Evolutionary conservation across 1,140 invertebrate species (phyloP).

Genomic region (Drosophila grimshawi): DNA sequence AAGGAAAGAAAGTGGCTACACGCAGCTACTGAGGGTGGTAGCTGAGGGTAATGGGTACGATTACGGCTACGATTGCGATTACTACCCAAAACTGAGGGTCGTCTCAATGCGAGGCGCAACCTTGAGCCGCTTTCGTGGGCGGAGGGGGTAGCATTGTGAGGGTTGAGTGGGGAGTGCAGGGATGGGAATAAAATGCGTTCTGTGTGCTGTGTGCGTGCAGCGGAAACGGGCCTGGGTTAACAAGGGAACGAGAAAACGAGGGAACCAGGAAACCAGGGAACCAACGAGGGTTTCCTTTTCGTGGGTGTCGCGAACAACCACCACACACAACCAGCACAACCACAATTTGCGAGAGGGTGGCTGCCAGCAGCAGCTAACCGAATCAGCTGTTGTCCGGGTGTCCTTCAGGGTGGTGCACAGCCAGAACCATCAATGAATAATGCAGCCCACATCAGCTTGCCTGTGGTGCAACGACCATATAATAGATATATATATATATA

Average conservation of each 20-base stretch:
- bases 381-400: conserved; percentile 19
- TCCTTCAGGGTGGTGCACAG: not conserved
- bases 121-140: conserved; percentile 10
- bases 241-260: not conserved
- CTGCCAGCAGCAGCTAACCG: not conserved
- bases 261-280: too few relatives aligned
- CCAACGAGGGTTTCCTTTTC: not conserved
- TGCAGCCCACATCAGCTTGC: conserved; percentile 3
- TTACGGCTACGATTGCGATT: not conserved
- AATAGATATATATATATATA: not conserved
- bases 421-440: conserved; percentile 14
- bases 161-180: not conserved
- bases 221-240: conserved; percentile 22
- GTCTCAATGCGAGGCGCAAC: conserved; percentile 7
- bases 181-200: not conserved
- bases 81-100: conserved; percentile 7
- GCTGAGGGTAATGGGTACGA: not conserved
- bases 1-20: not conserved
- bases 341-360: conserved; percentile 12
- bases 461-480: not conserved
- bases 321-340: conserved; percentile 8
- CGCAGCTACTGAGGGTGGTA: not conserved
- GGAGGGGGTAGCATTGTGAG: not conserved
- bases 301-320: conserved; percentile 12
- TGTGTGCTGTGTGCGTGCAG: conserved; percentile 4